Evolutionary conservation across 2,797 vertebrate genomes (phyloP).

Genomic region (Apogon talboti): DNA sequence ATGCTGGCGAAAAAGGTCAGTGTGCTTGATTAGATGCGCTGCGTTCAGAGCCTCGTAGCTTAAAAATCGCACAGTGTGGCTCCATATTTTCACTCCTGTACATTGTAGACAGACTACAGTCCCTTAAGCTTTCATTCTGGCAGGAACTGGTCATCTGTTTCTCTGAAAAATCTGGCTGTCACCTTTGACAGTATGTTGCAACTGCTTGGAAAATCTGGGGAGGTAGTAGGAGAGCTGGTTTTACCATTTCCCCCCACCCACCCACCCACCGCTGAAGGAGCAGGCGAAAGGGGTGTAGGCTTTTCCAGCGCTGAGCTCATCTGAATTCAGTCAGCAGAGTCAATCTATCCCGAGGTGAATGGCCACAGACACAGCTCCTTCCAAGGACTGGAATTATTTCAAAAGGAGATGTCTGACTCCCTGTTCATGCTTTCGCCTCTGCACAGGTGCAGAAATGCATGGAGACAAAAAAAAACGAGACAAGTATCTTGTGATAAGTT

Average conservation of each 20-base stretch:
- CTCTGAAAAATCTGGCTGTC: slow-evolving; percentile 37
- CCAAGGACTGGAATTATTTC: slow-evolving; percentile 70
- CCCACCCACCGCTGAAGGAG: slow-evolving; percentile 1
- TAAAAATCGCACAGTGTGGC: slow-evolving; percentile 34
- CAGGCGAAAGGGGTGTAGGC: slow-evolving; percentile 21
- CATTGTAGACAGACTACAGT: slow-evolving; percentile 10
- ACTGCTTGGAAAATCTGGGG: slow-evolving; percentile 41
- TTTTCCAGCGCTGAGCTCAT: slow-evolving; percentile 70
- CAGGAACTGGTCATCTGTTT: slow-evolving; percentile 38
- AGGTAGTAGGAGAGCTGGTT: slow-evolving; percentile 25
- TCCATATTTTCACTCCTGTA: slow-evolving; percentile 14
- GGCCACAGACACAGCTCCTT: slow-evolving; percentile 70
- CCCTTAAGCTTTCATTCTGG: slow-evolving; percentile 32
- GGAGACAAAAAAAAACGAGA: slow-evolving; percentile 34
- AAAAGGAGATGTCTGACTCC: slow-evolving; percentile 60
- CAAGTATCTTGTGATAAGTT: slow-evolving; percentile 34
- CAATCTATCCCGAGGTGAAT: slow-evolving; percentile 77
- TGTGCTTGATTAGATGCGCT: slow-evolving; percentile 53
- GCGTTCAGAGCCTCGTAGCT: slow-evolving; percentile 31
- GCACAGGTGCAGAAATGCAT: slow-evolving; percentile 54
- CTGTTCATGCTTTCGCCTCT: slow-evolving; percentile 44
- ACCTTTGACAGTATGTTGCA: slow-evolving; percentile 37
- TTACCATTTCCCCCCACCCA: slow-evolving; percentile 12
- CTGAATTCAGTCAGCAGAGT: slow-evolving; percentile 79
- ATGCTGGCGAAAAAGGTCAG: slow-evolving; percentile 73